Conservation (phyloP, 2,888 invertebrate species). For the Hipparchia sbordonii region DNA sequence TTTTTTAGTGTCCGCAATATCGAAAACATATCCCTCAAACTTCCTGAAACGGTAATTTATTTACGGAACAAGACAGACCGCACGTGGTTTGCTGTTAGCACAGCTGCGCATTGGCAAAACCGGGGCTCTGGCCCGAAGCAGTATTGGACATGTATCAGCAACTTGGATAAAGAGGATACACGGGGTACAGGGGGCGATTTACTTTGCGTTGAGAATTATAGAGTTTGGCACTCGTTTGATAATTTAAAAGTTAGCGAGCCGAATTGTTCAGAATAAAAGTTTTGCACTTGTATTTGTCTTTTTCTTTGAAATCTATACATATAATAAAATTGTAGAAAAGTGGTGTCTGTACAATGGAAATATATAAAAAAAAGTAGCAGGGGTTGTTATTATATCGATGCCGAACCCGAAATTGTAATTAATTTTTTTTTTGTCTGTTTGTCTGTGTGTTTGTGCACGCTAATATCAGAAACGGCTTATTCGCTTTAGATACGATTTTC, state of each 20-base stretch:
- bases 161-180: constrained; percentile 47
- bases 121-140: constrained; percentile 42
- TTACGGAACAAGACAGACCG: constrained; percentile 52
- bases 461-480: too few relatives aligned
- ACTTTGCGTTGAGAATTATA: constrained; percentile 53
- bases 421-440: too few relatives aligned
- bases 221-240: constrained; percentile 60
- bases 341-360: too few relatives aligned
- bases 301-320: too few relatives aligned
- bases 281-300: background rate
- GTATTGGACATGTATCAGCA: constrained; percentile 60
- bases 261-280: constrained; percentile 46
- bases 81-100: constrained; percentile 60
- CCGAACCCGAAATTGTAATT: too few relatives aligned
- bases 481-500: too few relatives aligned
- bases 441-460: too few relatives aligned
- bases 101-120: constrained; percentile 57
- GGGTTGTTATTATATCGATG: too few relatives aligned
- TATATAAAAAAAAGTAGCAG: too few relatives aligned
- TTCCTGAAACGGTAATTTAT: constrained; percentile 49
- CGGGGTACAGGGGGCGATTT: constrained; percentile 50
- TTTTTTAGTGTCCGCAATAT: constrained; percentile 45
- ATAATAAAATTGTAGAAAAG: too few relatives aligned
- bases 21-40: constrained; percentile 58
- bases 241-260: constrained; percentile 65